Evolutionary conservation across 2,113 vertebrate species (phyloP).

Genomic region (Thunnus maccoyii): DNA sequence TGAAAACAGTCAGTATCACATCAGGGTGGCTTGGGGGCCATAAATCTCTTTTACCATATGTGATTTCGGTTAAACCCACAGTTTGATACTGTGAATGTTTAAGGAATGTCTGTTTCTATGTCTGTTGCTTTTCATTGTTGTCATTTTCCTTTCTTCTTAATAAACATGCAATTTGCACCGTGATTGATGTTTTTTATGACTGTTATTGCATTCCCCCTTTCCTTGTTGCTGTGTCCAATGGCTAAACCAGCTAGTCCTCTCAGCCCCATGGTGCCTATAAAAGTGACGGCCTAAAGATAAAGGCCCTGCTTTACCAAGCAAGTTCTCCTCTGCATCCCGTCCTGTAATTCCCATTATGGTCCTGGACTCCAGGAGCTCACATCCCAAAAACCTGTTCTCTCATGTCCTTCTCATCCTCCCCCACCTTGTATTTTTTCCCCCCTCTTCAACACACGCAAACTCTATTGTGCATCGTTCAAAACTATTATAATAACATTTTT

Average conservation of each 20-base stretch:
- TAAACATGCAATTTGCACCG: constrained; percentile 67
- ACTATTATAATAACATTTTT: constrained; percentile 67
- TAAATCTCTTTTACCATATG: constrained; percentile 33
- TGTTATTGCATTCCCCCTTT: constrained; percentile 57
- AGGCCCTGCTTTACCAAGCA: constrained; percentile 41
- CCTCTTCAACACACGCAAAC: constrained; percentile 50
- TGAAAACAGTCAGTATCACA: constrained; percentile 40
- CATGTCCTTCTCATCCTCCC: constrained; percentile 24
- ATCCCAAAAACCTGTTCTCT: constrained; percentile 58
- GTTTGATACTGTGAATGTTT: constrained; percentile 21
- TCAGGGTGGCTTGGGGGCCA: background rate
- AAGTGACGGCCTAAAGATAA: constrained; percentile 62
- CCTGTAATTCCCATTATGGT: constrained; percentile 83
- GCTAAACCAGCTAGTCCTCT: constrained; percentile 65
- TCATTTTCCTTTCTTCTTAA: constrained; percentile 62
- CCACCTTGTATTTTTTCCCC: constrained; percentile 16
- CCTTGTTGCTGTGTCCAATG: constrained; percentile 59
- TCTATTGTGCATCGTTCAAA: constrained; percentile 62
- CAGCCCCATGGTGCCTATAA: constrained; percentile 67
- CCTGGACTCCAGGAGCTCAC: constrained; percentile 71
- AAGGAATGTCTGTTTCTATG: constrained; percentile 49
- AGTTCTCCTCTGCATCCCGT: constrained; percentile 56
- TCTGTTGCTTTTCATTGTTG: constrained; percentile 51
- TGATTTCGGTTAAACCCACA: constrained; percentile 36
- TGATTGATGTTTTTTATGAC: constrained; percentile 71